A percentile compares a stretch with the other conserved stretches of the same genome.
Evolutionary conservation across 2,888 invertebrate species (phyloP).

Genomic region (Scelioninae gen. 1): DNA sequence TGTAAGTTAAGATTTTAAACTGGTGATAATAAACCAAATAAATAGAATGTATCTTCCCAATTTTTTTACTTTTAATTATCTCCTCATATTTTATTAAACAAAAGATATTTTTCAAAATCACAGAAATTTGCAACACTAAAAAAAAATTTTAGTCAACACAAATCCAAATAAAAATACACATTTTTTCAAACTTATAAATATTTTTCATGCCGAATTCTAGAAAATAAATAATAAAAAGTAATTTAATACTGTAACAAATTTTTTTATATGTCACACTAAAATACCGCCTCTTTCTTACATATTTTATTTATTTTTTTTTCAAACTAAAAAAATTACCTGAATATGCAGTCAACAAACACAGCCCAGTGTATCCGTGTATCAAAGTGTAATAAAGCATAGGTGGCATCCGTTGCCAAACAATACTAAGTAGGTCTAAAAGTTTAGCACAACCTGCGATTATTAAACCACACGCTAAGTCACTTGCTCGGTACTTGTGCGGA

Average conservation of each 20-base stretch:
- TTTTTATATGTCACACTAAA: no score
- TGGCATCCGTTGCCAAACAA: conserved; percentile 80
- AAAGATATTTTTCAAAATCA: no score
- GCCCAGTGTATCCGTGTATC: conserved; percentile 87
- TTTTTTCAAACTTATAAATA: no score
- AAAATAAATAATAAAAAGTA: no score
- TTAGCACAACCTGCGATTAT: conserved; percentile 82
- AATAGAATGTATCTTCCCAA: conserved; percentile 40
- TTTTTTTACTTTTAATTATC: neutral
- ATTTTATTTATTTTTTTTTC: neutral
- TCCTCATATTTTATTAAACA: no score
- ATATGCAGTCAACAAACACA: conserved; percentile 88
- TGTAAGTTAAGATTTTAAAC: conserved; percentile 34
- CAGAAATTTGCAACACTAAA: no score
- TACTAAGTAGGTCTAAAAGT: conserved; percentile 79
- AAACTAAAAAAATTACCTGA: conserved; percentile 85
- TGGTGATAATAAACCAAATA: conserved; percentile 70
- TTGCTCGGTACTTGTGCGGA: conserved; percentile 75
- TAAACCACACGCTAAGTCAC: conserved; percentile 77
- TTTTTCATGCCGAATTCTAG: no score
- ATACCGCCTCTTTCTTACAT: no score
- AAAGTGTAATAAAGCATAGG: conserved; percentile 83
- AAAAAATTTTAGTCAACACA: no score
- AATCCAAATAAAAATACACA: no score
- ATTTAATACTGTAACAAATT: no score